Percentiles rank a stretch among this genome's conserved stretches.
These are phyloP conservation scores for Diglossa cyanea DNA, from an alignment of 2,797 vertebrate genomes.

Conservation along the genomic window DNA sequence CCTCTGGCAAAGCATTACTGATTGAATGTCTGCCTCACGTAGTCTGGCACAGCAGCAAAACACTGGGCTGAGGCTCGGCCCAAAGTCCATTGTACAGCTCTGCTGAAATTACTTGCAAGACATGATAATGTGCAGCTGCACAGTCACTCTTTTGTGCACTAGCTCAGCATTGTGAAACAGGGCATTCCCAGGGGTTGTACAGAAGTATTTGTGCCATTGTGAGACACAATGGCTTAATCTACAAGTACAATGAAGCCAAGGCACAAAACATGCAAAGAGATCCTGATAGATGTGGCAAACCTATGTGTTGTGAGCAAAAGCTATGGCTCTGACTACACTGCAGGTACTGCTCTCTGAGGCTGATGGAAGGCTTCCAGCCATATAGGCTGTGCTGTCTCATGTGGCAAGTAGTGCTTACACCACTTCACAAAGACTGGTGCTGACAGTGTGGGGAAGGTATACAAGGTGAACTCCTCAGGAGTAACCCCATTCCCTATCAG, in stretches of 20 bases:
- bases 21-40: not conserved
- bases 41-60: not conserved
- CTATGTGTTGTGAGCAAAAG: not conserved
- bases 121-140: not conserved
- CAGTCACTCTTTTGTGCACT: not conserved
- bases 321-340: not conserved
- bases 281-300: not conserved
- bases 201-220: not conserved
- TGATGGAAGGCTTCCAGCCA: not conserved
- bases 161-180: not conserved
- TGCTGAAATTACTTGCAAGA: not conserved
- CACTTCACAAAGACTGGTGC: not conserved
- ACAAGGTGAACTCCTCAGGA: not conserved
- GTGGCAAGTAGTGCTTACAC: not conserved
- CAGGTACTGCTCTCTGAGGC: not conserved
- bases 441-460: not conserved
- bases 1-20: not conserved
- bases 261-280: not conserved
- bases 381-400: accelerated
- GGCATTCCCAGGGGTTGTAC: not conserved
- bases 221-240: not conserved
- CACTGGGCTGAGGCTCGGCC: not conserved
- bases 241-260: not conserved
- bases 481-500: not conserved
- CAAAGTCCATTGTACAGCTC: not conserved